These are phyloP conservation scores for Squalus acanthias DNA, from an alignment of 2,797 vertebrate species.

Conservation along the genomic window DNA sequence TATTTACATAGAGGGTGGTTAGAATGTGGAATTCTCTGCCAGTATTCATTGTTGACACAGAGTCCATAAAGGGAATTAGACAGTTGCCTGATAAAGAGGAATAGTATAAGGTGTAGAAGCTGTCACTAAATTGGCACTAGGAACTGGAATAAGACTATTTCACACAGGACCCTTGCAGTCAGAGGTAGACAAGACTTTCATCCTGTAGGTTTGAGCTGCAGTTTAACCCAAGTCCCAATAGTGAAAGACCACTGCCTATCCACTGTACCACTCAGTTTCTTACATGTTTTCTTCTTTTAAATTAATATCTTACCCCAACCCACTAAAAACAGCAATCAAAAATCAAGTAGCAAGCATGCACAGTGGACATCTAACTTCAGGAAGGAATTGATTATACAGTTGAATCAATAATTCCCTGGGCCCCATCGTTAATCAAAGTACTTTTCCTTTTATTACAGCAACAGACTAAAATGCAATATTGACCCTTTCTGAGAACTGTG, in stretches of 20 bases:
- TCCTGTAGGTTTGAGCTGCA: not conserved
- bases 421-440: not conserved
- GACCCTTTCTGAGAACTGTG: not conserved
- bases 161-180: not conserved
- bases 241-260: not conserved
- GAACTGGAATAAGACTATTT: not conserved
- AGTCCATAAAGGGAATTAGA: not conserved
- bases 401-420: not conserved
- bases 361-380: not conserved
- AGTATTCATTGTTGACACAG: not conserved
- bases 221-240: not conserved
- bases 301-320: not conserved
- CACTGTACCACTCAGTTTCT: not conserved
- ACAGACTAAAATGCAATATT: not conserved
- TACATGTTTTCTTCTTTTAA: not conserved
- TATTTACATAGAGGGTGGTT: not conserved
- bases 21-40: not conserved
- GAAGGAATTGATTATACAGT: not conserved
- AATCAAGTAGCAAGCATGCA: not conserved
- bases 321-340: not conserved
- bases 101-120: not conserved
- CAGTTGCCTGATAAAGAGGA: not conserved
- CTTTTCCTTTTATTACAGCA: not conserved
- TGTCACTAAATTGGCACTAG: not conserved
- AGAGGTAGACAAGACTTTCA: not conserved